Percentiles rank a stretch among this genome's conserved stretches.
These are phyloP conservation scores for Liasis olivaceus DNA, from an alignment of 2,797 vertebrate genomes.

Conservation along the genomic window DNA sequence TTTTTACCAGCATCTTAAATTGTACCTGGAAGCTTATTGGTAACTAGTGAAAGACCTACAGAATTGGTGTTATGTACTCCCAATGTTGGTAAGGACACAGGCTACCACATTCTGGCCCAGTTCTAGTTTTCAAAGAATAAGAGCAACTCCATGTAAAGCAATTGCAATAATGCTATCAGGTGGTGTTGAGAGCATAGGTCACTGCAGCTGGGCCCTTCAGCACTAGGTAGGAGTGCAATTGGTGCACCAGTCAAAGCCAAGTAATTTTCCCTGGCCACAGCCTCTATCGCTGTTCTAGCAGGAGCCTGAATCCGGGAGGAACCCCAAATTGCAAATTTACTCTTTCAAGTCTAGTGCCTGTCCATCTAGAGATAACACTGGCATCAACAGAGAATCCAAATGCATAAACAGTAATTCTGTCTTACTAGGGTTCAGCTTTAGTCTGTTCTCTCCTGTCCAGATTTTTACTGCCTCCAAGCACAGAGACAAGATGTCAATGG, in stretches of 20 bases:
- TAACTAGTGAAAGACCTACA: background rate
- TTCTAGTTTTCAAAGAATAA: background rate
- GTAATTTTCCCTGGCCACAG: background rate
- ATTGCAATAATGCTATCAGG: background rate
- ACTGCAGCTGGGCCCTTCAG: background rate
- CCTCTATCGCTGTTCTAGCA: background rate
- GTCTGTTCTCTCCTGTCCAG: background rate
- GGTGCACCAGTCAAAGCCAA: background rate
- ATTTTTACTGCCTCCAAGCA: background rate
- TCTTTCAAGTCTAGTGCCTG: background rate
- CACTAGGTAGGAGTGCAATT: background rate
- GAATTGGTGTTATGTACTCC: background rate
- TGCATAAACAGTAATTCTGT: background rate
- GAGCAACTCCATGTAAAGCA: background rate
- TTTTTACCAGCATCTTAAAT: background rate
- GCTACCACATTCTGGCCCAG: background rate
- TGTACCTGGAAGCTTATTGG: background rate
- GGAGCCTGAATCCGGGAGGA: background rate
- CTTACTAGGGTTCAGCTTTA: background rate
- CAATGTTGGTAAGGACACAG: background rate
- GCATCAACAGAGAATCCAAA: background rate
- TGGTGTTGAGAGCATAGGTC: background rate
- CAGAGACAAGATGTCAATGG: background rate
- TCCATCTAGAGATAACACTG: background rate
- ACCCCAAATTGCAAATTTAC: background rate